Conservation (phyloP, 2,888 invertebrate genomes). For the Cynaeus angustus region DNA sequence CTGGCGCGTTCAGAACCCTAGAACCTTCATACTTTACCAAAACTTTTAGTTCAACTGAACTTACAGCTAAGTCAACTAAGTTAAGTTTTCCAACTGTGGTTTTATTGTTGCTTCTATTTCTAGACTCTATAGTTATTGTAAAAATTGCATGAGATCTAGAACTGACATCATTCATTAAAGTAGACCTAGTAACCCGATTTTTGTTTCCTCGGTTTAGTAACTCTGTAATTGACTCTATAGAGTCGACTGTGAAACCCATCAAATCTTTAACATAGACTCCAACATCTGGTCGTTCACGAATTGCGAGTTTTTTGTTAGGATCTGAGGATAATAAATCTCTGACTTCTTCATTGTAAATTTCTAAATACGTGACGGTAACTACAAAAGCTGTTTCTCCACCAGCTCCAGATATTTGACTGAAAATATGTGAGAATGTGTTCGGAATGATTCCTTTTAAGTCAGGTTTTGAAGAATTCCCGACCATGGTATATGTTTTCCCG, state of each 20-base stretch:
- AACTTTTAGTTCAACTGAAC: conserved; percentile 68
- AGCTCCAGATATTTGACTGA: conserved; percentile 96
- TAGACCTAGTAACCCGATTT: conserved; percentile 92
- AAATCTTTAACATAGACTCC: conserved; percentile 99
- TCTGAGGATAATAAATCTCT: conserved; percentile 92
- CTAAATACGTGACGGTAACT: conserved; percentile 97
- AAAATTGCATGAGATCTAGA: conserved; percentile 99
- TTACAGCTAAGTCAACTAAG: conserved; percentile 96
- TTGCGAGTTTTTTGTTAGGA: conserved; percentile 89
- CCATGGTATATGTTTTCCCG: conserved; percentile 99
- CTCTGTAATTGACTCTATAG: conserved; percentile 69
- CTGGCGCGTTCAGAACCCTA: conserved; percentile 98
- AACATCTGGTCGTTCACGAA: conserved; percentile 96
- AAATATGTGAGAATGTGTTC: conserved; percentile 99
- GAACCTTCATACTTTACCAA: conserved; percentile 26
- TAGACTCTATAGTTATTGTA: conserved; percentile 97
- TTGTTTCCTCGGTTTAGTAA: conserved; percentile 92
- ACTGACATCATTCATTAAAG: conserved; percentile 98
- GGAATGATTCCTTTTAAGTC: conserved; percentile 97
- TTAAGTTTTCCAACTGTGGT: conserved; percentile 97
- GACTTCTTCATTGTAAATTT: conserved; percentile 99
- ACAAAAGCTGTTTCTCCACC: conserved; percentile 84
- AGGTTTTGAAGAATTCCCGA: conserved; percentile 89
- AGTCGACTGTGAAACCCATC: conserved; percentile 96
- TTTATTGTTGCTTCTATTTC: conserved; percentile 88